phyloP scores from a whole-genome alignment of 2,797 vertebrate species.

The Microctenopoma stevenorrisi region DNA sequence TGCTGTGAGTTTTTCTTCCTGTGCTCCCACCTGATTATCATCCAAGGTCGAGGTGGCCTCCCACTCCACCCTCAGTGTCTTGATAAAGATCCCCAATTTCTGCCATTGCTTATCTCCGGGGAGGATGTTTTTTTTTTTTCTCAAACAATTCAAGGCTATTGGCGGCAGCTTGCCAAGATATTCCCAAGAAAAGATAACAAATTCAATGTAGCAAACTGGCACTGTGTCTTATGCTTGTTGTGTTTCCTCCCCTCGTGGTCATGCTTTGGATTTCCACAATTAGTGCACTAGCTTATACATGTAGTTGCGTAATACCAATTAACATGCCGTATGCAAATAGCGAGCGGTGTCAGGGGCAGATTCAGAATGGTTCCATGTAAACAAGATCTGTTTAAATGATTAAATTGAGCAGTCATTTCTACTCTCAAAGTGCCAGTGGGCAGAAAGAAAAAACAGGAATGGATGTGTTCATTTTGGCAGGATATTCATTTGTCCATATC shows the following conservation, averaged over 20 bases:
- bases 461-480: constrained; percentile 41
- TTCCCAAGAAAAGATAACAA: constrained; percentile 63
- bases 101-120: constrained; percentile 69
- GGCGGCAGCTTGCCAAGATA: constrained; percentile 60
- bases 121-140: constrained; percentile 55
- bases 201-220: constrained; percentile 32
- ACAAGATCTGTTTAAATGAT: constrained; percentile 57
- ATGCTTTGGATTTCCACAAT: constrained; percentile 46
- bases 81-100: constrained; percentile 76
- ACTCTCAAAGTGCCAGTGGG: constrained; percentile 36
- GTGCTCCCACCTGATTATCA: constrained; percentile 48
- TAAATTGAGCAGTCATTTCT: constrained; percentile 40
- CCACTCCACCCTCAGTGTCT: constrained; percentile 41
- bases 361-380: constrained; percentile 36
- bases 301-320: constrained; percentile 42
- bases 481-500: constrained; percentile 57
- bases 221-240: constrained; percentile 15
- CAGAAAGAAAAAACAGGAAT: constrained; percentile 38
- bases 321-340: constrained; percentile 34
- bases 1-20: constrained; percentile 14
- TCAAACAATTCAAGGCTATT: constrained; percentile 62
- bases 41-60: constrained; percentile 57
- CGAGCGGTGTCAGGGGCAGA: constrained; percentile 12
- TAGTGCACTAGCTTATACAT: constrained; percentile 38
- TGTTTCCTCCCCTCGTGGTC: constrained; percentile 30